Base-by-base conservation (phyloP, 2,113 vertebrate species). In the Chaetodon trifascialis region DNA sequence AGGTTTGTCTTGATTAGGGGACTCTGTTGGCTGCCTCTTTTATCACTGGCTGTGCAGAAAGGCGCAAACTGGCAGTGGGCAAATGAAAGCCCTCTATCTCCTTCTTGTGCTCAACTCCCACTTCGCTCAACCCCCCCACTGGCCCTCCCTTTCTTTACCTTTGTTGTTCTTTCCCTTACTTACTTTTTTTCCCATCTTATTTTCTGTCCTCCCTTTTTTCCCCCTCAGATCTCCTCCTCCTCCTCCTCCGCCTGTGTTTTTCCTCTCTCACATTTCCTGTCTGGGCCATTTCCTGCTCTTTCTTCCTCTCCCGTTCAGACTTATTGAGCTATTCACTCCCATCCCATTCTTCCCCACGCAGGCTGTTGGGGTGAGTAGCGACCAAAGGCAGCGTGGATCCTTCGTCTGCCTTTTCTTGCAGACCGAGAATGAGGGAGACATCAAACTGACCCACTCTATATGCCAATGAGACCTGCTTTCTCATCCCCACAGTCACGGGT, bases 1-100 rank as follows among this genome's bases (percentile, higher is more conserved):
- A 90, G 92, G 92, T 94, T 93, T 92, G 92, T 94, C 92, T 92
- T 93, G 92, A 94, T 94, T 93, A 93, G 90, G 88, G 80, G 88
- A 86, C 91, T 92, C 87, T 87, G 86, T 83, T 87, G 92, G 88
- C 90, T 79, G 88, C 34, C 86, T 93, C 90, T 91, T 94, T 94
- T 94, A 94, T 94, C 93, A 93, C 92, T 89, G 23, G 75, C 87
- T 70, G 84, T 88, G 89, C 93, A 93, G 92, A 91, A 90, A 88
- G 89, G 80, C 85, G 34, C 91, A 89, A 88, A 92, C 92, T 91
- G 91, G 92, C 92, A 92, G 86, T 69, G 90, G 90, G 86, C 90
- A 92, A 94, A 93, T 93, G 91, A 93, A 93, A 93, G 84, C 86
- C 82, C 89, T 92, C 91, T 91, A 91, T 94, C 92, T 91, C 86